phyloP scores from a whole-genome alignment of 2,113 vertebrate species.

The Neogobius melanostomus region DNA sequence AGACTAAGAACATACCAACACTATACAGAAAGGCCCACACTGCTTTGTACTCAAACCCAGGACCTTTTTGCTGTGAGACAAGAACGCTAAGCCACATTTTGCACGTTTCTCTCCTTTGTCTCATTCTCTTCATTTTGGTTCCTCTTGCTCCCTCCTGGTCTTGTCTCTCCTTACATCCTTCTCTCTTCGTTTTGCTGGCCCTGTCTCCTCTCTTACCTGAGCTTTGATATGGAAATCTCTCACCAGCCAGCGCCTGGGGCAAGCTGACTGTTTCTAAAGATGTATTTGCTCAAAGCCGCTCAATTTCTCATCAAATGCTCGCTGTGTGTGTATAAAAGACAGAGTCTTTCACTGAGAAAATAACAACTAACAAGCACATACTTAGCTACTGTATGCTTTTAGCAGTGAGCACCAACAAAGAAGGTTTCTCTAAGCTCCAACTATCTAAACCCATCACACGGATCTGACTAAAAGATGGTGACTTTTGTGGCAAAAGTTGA shows the following conservation, averaged over 20 bases:
- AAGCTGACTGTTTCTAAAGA: slow-evolving; percentile 71
- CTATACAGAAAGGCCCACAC: too few relatives aligned
- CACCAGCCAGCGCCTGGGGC: slow-evolving; percentile 62
- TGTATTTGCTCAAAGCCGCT: slow-evolving; percentile 72
- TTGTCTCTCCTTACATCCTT: not conserved
- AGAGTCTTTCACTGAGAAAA: slow-evolving; percentile 60
- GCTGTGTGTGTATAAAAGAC: slow-evolving; percentile 61
- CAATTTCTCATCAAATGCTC: slow-evolving; percentile 74
- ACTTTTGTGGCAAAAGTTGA: slow-evolving; percentile 33
- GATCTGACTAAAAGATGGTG: slow-evolving; percentile 43
- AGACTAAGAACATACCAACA: too few relatives aligned
- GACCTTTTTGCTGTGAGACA: too few relatives aligned
- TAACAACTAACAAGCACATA: slow-evolving; percentile 60
- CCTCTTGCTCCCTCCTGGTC: not conserved
- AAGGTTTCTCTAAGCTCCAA: slow-evolving; percentile 19
- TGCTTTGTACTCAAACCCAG: too few relatives aligned
- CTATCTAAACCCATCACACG: slow-evolving; percentile 29
- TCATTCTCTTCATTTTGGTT: not conserved
- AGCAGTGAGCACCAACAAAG: slow-evolving; percentile 37
- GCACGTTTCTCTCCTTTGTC: not conserved
- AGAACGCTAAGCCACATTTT: too few relatives aligned
- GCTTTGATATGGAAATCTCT: slow-evolving; percentile 78
- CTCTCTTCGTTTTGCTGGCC: slow-evolving; percentile 21
- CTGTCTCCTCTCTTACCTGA: slow-evolving; percentile 63
- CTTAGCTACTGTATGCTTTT: slow-evolving; percentile 35